Percentiles rank a stretch among this genome's conserved stretches.
phyloP scores from a whole-genome alignment of 1,140 invertebrate genomes.

The Carposina sasakii region DNA sequence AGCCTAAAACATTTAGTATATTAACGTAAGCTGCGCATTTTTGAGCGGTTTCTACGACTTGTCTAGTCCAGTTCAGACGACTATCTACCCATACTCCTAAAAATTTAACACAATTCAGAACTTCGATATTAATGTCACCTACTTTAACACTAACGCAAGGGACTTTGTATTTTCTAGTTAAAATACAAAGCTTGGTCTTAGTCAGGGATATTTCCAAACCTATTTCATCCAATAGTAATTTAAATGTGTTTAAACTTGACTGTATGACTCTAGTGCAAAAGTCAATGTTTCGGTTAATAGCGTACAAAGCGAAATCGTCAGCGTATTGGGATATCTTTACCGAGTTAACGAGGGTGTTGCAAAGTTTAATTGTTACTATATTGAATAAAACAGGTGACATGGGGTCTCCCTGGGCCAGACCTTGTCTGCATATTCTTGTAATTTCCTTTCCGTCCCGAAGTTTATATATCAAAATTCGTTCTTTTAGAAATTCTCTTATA shows the following conservation, averaged over 20 bases:
- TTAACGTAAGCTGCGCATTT: background rate
- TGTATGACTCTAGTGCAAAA: constrained; percentile 3
- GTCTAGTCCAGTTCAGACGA: background rate
- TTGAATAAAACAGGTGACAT: constrained; percentile 26
- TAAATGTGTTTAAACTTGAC: constrained; percentile 10
- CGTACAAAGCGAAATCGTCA: constrained; percentile 22
- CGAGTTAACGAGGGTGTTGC: constrained; percentile 3
- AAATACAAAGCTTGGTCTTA: constrained; percentile 27
- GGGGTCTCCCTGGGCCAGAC: constrained; percentile 25
- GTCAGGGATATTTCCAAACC: constrained; percentile 13
- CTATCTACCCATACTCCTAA: constrained; percentile 4
- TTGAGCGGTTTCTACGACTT: background rate
- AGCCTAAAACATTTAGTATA: constrained; percentile 1
- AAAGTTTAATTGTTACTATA: constrained; percentile 15
- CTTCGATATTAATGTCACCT: constrained; percentile 6
- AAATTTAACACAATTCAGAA: constrained; percentile 17
- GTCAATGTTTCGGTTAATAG: constrained; percentile 3
- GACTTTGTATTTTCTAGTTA: constrained; percentile 11
- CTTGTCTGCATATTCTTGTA: background rate
- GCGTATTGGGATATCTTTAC: constrained; percentile 22
- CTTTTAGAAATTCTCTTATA: constrained; percentile 4
- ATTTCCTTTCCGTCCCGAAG: background rate
- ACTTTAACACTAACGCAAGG: constrained; percentile 6
- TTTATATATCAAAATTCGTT: background rate
- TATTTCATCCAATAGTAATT: background rate